phyloP scores from a whole-genome alignment of 2,797 vertebrate genomes.

The Zonotrichia albicollis region DNA sequence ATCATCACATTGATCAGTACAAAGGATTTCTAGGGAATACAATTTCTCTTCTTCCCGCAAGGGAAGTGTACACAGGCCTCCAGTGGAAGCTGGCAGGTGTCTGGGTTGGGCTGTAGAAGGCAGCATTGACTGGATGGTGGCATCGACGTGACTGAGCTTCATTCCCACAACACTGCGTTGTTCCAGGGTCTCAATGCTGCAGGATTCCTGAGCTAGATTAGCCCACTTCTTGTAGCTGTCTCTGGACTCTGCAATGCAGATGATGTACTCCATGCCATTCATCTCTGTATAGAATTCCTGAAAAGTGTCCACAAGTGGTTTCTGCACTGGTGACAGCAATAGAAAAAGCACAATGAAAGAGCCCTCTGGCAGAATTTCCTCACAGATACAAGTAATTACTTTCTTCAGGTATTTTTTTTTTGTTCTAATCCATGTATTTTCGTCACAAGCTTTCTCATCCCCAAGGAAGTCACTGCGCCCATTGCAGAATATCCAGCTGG shows the following conservation, averaged over 20 bases:
- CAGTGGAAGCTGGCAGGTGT: conserved; percentile 74
- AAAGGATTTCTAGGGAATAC: conserved; percentile 82
- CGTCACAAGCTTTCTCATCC: conserved; percentile 77
- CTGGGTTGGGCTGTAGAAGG: conserved; percentile 58
- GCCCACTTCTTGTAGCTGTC: conserved; percentile 80
- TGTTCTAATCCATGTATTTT: conserved; percentile 81
- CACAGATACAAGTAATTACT: conserved; percentile 81
- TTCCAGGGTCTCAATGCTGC: conserved; percentile 71
- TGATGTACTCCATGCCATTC: conserved; percentile 82
- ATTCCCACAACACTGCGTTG: conserved; percentile 80
- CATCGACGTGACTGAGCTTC: conserved; percentile 82
- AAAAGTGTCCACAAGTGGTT: conserved; percentile 81
- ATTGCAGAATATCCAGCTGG: conserved; percentile 88
- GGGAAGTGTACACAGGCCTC: conserved; percentile 73
- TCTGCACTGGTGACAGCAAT: conserved; percentile 79
- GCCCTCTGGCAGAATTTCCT: conserved; percentile 79
- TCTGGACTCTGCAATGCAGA: conserved; percentile 81
- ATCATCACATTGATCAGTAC: conserved; percentile 78
- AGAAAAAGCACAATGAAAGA: conserved; percentile 83
- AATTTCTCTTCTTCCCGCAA: conserved; percentile 77
- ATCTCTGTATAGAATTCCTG: conserved; percentile 84
- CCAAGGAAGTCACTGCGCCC: conserved; percentile 80
- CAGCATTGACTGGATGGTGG: conserved; percentile 77
- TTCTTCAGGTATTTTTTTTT: conserved; percentile 81
- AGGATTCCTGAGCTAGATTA: conserved; percentile 76